Conservation (phyloP, 2,888 invertebrate genomes). For the Tineola bisselliella region DNA sequence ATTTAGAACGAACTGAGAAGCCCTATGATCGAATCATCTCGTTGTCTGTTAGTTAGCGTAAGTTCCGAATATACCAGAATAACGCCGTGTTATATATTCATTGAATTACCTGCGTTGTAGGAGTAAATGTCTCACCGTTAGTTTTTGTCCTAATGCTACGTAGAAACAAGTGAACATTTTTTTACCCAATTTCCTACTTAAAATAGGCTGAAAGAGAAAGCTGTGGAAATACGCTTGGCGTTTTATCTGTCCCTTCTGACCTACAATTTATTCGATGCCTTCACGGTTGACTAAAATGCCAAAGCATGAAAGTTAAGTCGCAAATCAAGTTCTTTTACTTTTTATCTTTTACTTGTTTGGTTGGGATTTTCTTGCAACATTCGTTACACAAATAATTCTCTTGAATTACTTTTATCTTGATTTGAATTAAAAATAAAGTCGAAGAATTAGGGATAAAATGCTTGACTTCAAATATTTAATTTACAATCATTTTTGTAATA, state of each 20-base stretch:
- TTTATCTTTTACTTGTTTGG: constrained; percentile 13
- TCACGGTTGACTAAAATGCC: constrained; percentile 64
- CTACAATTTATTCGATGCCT: constrained; percentile 64
- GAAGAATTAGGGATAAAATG: background rate
- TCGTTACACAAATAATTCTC: background rate
- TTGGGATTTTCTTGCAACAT: constrained; percentile 20
- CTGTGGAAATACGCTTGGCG: constrained; percentile 41
- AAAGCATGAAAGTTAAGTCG: constrained; percentile 55
- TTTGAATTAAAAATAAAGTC: background rate
- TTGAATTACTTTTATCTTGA: background rate
- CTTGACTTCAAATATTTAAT: no score
- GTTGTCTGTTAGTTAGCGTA: no score
- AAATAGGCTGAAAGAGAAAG: constrained; percentile 31
- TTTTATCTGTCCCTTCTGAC: constrained; percentile 66
- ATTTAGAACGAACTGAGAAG: no score
- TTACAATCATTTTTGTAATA: no score
- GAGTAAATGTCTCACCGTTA: background rate
- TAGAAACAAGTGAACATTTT: constrained; percentile 13
- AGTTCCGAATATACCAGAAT: no score
- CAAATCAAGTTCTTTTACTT: constrained; percentile 44
- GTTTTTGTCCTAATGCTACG: background rate
- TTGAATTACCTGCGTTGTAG: no score
- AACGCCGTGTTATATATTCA: no score
- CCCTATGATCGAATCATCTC: no score
- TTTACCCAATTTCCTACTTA: constrained; percentile 13